Evolutionary conservation across 2,888 invertebrate genomes (phyloP).

Genomic region (Drosophila pegasa): DNA sequence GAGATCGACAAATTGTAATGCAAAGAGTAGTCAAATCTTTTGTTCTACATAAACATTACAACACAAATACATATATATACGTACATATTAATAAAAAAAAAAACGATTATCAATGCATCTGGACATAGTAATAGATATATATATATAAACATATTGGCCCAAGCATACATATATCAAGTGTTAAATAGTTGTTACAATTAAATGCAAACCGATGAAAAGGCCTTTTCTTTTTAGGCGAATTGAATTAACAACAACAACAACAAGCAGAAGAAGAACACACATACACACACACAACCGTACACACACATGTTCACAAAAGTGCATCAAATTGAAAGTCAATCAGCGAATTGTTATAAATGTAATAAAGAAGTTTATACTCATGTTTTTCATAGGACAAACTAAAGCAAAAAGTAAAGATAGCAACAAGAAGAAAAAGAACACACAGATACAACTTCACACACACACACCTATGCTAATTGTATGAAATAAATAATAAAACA

Average conservation of each 20-base stretch:
- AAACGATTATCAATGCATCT: constrained; percentile 51
- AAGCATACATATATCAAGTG: constrained; percentile 66
- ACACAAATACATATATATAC: constrained; percentile 33
- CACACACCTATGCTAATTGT: constrained; percentile 38
- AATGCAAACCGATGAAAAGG: constrained; percentile 12
- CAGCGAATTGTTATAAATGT: constrained; percentile 52
- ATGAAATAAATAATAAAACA: constrained; percentile 37
- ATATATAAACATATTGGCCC: constrained; percentile 39
- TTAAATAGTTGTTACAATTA: constrained; percentile 76
- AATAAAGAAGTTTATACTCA: constrained; percentile 70
- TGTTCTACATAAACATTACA: constrained; percentile 30
- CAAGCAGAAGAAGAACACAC: constrained; percentile 3
- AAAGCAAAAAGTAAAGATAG: constrained; percentile 13
- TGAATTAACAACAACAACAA: constrained; percentile 29
- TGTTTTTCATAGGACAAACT: constrained; percentile 64
- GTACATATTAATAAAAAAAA: constrained; percentile 49
- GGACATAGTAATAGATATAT: constrained; percentile 32
- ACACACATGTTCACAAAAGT: constrained; percentile 14
- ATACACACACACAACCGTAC: constrained; percentile 22
- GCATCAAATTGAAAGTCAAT: constrained; percentile 31
- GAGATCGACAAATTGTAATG: constrained; percentile 11
- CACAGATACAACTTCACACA: constrained; percentile 19
- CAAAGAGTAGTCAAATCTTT: constrained; percentile 31
- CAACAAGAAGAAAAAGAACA: constrained; percentile 7
- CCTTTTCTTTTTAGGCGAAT: constrained; percentile 24